These are phyloP conservation scores for Cyprinella venusta DNA, from an alignment of 2,797 vertebrate species.

Conservation along the genomic window DNA sequence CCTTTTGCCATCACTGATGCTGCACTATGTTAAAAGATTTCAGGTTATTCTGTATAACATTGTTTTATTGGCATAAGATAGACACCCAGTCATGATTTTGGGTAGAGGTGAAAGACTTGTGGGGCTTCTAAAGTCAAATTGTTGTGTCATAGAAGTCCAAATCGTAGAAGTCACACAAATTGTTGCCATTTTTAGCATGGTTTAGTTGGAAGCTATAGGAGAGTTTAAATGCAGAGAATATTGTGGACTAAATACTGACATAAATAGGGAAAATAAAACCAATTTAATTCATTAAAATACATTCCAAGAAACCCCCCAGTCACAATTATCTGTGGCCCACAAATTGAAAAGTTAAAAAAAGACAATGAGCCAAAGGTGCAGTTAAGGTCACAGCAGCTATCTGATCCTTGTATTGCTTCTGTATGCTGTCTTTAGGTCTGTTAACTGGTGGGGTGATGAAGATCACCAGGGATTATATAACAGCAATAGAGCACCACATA, in stretches of 20 bases:
- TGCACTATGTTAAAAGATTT: background rate
- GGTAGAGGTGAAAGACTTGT: background rate
- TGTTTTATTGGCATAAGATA: background rate
- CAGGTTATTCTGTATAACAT: background rate
- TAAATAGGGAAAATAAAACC: background rate
- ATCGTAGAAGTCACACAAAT: no score
- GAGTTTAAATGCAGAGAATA: background rate
- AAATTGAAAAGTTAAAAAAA: background rate
- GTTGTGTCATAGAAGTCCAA: background rate
- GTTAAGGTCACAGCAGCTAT: conserved; percentile 8
- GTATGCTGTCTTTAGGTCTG: conserved; percentile 29
- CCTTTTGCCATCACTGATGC: background rate
- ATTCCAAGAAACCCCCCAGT: background rate
- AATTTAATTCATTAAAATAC: background rate
- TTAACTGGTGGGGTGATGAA: conserved; percentile 62
- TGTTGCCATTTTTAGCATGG: background rate
- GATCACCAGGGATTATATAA: conserved; percentile 72
- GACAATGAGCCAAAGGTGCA: conserved; percentile 1
- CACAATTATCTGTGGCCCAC: background rate
- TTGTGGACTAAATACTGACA: background rate
- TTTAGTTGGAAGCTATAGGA: background rate
- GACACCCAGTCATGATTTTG: background rate
- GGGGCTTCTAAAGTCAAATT: background rate
- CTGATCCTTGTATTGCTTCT: background rate
- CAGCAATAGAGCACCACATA: conserved; percentile 63